Base-by-base conservation (phyloP, 2,113 vertebrate genomes). In the Lipotes vexillifer region DNA sequence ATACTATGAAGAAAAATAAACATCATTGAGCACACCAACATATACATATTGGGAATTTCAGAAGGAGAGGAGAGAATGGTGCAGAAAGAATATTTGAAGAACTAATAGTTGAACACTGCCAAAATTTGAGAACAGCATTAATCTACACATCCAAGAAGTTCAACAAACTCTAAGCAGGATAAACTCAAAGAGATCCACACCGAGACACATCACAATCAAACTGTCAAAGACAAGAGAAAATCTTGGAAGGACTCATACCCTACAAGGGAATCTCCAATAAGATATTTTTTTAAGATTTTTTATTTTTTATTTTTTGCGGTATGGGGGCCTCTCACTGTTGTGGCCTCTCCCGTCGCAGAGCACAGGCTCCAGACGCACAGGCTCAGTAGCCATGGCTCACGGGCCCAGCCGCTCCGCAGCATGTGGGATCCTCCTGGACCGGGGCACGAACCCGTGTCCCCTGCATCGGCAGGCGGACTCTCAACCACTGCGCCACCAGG, bases 51-150 rank as follows among this genome's bases (percentile, higher is more conserved):
- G 11, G 65, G n/a, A 78, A 36, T 57, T 38, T 78, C 46, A 44
- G 36, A 55, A 77, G 55, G 5, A 46, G 5, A 65, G 44, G 17
- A 74, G 15, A 71, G 55, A 77, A 57, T 20, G 44, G 17, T 27
- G 3, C 9, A 20, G 33, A 69, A 75, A 49, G 57, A 90, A 72
- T 44, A 85, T 78, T 0, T 65, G 25, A 80, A 74, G n/a, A 61
- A 85, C 44, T 46, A 46, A 66, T 21, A 69, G 86, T 7, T n/a
- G 85, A 71, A 84, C 46, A 87, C 8, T 81, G 90, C 12, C 25
- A 93, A 92, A 71, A 25, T 88, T 25, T 82, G 46, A 94, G 74
- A 18, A 72, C 74, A 92, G 75, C 21, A 46, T 33, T 21, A 71
- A 65, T 59, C 44, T 25, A 78, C 13, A 69, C n/a, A 57, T 52